Percentiles rank a stretch among this genome's conserved stretches.
These are phyloP conservation scores for Drosophila kambysellisi DNA, from an alignment of 2,888 invertebrate genomes.

Conservation along the genomic window DNA sequence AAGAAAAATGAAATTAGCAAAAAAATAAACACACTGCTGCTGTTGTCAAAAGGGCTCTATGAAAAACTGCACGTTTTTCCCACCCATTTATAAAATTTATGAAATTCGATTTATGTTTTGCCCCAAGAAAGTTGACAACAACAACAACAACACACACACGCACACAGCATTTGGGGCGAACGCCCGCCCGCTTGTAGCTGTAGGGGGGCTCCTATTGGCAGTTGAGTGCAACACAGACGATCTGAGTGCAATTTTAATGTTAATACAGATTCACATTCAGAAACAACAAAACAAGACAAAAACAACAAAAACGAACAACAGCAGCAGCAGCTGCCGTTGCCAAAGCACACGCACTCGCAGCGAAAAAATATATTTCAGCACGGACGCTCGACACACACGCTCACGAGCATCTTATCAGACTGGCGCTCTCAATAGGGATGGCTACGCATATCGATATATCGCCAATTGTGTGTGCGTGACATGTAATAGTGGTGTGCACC, in stretches of 20 bases:
- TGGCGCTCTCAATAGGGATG: constrained; percentile 53
- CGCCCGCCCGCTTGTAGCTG: constrained; percentile 53
- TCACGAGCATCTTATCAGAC: constrained; percentile 66
- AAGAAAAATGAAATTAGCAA: constrained; percentile 43
- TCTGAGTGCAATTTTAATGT: constrained; percentile 28
- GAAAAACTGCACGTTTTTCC: constrained; percentile 21
- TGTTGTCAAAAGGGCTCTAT: constrained; percentile 7
- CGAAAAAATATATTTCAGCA: constrained; percentile 48
- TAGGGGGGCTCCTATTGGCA: constrained; percentile 49
- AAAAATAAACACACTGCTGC: constrained; percentile 11
- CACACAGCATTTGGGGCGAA: constrained; percentile 50
- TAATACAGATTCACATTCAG: constrained; percentile 45
- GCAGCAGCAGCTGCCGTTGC: constrained; percentile 54
- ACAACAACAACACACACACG: constrained; percentile 17
- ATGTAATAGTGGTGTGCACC: background rate
- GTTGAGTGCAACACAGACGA: constrained; percentile 27
- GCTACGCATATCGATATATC: constrained; percentile 35
- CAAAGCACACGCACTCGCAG: constrained; percentile 60
- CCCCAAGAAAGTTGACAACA: constrained; percentile 35
- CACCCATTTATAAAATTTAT: constrained; percentile 25
- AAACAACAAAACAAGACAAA: constrained; percentile 47
- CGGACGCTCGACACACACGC: constrained; percentile 64
- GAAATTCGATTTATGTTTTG: constrained; percentile 34
- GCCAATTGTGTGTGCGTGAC: constrained; percentile 1
- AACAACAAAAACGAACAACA: constrained; percentile 51